Evolutionary conservation across 2,888 invertebrate species (phyloP), one percentile per base, ranked within the genome.

Genomic region (Junonia oenone): DNA sequence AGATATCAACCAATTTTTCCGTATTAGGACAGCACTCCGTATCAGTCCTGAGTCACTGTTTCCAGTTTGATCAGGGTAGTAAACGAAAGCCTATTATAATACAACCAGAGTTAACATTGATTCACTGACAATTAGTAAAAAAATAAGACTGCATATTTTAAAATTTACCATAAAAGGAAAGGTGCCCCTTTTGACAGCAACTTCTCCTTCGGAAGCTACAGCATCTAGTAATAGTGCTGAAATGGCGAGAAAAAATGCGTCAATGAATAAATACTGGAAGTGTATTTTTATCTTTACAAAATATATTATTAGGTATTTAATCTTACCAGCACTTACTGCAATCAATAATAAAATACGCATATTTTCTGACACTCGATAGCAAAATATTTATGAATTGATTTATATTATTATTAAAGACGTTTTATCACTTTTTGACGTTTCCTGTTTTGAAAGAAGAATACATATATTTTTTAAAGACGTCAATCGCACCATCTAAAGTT

Each of bases 121-220:
- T n/a, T n/a, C n/a, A n/a, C 11, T 2, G n/a, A n/a, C n/a, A n/a
- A n/a, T n/a, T n/a, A n/a, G n/a, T n/a, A n/a, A n/a, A n/a, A n/a
- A n/a, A n/a, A n/a, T n/a, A n/a, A n/a, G n/a, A n/a, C n/a, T n/a
- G n/a, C n/a, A n/a, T n/a, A n/a, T n/a, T n/a, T n/a, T n/a, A n/a
- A n/a, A n/a, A n/a, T n/a, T n/a, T n/a, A n/a, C 89, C 89, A 87
- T 85, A 53, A 66, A 88, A 1, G 83, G 80, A 61, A 61, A 82
- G 6, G 58, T 47, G 15, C 82, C 82, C 65, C 73, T 78, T 67
- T 75, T 81, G 54, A 84, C 71, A 59, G 75, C 76, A 66, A 72
- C 72, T 45, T 77, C 78, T 59, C 63, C 68, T 33, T 78, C 76
- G 11, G 78, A 78, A 40, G 67, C 63, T 37, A 74, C 77, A 68